phyloP scores from a whole-genome alignment of 1,140 invertebrate genomes.

The Steinernema khuongi region DNA sequence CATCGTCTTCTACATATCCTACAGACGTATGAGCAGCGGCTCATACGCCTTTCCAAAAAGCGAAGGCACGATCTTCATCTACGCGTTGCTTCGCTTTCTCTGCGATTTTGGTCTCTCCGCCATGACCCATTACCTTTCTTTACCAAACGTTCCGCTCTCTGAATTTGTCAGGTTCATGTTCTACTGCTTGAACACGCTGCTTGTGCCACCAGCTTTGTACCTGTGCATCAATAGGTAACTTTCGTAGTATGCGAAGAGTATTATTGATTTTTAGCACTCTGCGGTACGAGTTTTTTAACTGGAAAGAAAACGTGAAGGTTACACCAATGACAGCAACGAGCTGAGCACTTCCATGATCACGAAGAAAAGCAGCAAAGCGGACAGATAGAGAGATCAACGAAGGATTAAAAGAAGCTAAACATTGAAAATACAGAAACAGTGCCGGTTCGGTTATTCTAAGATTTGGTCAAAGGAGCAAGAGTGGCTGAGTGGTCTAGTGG shows the following conservation, averaged over 20 bases:
- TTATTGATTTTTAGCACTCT: background rate
- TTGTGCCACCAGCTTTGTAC: background rate
- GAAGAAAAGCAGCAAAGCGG: too few relatives aligned
- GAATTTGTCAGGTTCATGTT: background rate
- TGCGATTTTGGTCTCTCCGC: background rate
- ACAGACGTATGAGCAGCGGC: background rate
- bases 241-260: background rate
- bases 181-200: background rate
- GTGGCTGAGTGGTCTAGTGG: conserved; percentile 63
- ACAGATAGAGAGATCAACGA: too few relatives aligned
- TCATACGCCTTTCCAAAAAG: background rate
- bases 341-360: too few relatives aligned
- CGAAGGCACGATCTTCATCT: background rate
- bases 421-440: too few relatives aligned
- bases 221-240: background rate
- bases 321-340: too few relatives aligned
- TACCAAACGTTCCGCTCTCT: background rate
- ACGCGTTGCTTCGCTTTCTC: background rate
- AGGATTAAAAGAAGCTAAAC: too few relatives aligned
- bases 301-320: too few relatives aligned
- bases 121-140: background rate
- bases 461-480: too few relatives aligned
- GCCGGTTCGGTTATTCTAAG: too few relatives aligned
- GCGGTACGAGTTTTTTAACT: background rate
- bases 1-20: background rate